A percentile compares a stretch with the other conserved stretches of the same genome.
These are phyloP conservation scores for Xylocopa sonorina DNA, from an alignment of 1,140 invertebrate genomes.

Conservation along the genomic window DNA sequence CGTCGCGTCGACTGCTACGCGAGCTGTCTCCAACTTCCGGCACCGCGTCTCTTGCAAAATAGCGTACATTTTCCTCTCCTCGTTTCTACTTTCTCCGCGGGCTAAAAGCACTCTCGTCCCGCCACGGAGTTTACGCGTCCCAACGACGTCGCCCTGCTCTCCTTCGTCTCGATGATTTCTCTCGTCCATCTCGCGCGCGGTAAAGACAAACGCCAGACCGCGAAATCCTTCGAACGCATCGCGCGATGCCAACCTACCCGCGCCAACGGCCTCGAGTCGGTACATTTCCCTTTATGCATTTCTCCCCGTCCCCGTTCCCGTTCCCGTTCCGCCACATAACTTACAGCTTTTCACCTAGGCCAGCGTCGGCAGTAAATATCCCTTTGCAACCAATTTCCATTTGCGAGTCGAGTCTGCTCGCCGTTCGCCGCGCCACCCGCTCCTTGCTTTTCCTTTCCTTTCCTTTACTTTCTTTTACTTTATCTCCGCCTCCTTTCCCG, in stretches of 20 bases:
- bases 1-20: no score
- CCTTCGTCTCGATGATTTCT: neutral
- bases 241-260: neutral
- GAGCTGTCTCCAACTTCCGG: no score
- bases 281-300: constrained; percentile 53
- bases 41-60: no score
- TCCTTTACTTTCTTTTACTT: constrained; percentile 1
- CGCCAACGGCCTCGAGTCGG: constrained; percentile 19
- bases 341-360: constrained; percentile 61
- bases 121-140: no score
- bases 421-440: neutral
- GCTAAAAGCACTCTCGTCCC: no score
- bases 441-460: no score
- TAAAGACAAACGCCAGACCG: neutral
- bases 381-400: constrained; percentile 66
- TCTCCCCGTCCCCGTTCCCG: no score
- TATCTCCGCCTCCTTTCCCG: neutral
- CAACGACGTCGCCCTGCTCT: neutral
- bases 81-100: no score
- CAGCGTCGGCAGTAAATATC: constrained; percentile 58
- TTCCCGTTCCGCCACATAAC: constrained; percentile 46
- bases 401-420: constrained; percentile 40
- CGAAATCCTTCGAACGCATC: constrained; percentile 4
- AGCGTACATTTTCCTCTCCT: no score
- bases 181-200: no score